Base-by-base conservation (phyloP, 2,888 invertebrate species). In the Parnassius glacialis region DNA sequence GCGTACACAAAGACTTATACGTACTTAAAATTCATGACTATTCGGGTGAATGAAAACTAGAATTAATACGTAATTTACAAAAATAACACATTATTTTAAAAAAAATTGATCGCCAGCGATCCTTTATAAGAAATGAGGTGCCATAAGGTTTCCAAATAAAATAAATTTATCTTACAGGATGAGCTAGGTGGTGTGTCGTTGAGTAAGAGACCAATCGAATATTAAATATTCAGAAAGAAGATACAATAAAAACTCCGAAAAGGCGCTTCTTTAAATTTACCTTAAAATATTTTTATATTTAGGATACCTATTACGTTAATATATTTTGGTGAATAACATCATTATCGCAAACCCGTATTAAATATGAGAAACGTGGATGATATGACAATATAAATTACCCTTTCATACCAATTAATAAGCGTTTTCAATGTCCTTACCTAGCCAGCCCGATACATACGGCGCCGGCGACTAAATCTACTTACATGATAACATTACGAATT, bases 361-460 rank as follows among this genome's bases (percentile, higher is more conserved):
- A 86, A 89, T 88, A 91, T 90, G 91, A 91, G 91, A 91, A 87
- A 90, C 45, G 89, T 91, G 91, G 90, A 91, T 91, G 91, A 91
- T 90, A 91, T 91, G 91, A 91, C 90, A 90, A 90, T 91, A 91
- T 90, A 90, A 91, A 90, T 91, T 91, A 91, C 91, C 91, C 91
- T 91, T 91, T 91, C 91, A 91, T 91, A 91, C 91, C 91, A 90
- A 91, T 90, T 91, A 91, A 91, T 91, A 91, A 91, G 91, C 91
- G 91, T 91, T 91, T 88, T 91, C 91, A 91, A 91, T 91, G 90
- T 90, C 86, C 91, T 90, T 90, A 91, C 80, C 83, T 84, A 87
- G 84, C 82, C 88, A 84, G 81, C 74, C 85, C 88, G 83, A 80
- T 84, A 83, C 74, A 81, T 70, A 74, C 86, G 85, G 83, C 79